Evolutionary conservation across 1,140 invertebrate species (phyloP), one percentile per base, ranked within the genome.

Genomic region (Ericerus pela): DNA sequence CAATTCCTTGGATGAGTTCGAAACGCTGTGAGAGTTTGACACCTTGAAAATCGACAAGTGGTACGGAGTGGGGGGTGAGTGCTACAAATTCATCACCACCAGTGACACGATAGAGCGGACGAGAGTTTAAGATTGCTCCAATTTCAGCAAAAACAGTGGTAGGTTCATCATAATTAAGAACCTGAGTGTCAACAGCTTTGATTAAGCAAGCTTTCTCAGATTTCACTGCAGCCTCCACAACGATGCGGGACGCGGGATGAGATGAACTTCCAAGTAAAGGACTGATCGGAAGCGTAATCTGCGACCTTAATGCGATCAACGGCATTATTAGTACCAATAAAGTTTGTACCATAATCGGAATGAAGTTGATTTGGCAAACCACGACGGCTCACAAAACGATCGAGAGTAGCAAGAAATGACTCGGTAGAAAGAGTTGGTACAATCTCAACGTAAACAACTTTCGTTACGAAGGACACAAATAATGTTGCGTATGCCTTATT

Each of bases 101-200:
- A n/a, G n/a, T n/a, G n/a, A n/a, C n/a, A n/a, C n/a, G n/a, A n/a
- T n/a, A 41, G 37, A 68, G 41, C 6, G 68, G 68, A 8, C 67
- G 47, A 1, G 65, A 69, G 56, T 70, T 70, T 28, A 71, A 55
- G 31, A 59, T 59, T 2, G 65, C 65, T 61, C 69, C 67, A 12
- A 68, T 62, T 59, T 65, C 58, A 38, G 31, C 51, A 24, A 67
- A 37, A 8, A 67, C 43, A n/a, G 66, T 65, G 10, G 58, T 47
- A n/a, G 67, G 57, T 58, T 68, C 63, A 56, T 66, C 63, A 16
- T 53, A 56, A 31, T 41, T 59, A 1, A 54, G 12, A n/a, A 52
- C 43, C 30, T 53, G 51, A 12, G 51, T 36, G 31, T 59, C 52
- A 5, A 64, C 41, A 1, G 58, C 51, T 37, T 57, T 41, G 14